A percentile compares a stretch with the other conserved stretches of the same genome.
phyloP scores from a whole-genome alignment of 2,113 vertebrate genomes.

The Centropus unirufus region DNA sequence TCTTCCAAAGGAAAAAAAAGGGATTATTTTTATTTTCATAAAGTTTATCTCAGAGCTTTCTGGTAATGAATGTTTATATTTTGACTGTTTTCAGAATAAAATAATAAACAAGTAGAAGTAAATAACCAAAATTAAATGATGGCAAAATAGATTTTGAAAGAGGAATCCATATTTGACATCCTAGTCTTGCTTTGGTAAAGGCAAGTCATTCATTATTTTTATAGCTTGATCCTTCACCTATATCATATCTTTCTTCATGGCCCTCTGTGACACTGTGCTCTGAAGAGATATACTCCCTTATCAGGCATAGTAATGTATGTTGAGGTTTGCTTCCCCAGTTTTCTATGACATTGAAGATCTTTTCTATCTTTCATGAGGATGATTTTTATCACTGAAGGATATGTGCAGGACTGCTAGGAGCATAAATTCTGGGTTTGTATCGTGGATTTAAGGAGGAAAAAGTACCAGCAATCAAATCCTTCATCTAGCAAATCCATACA shows the following conservation, averaged over 20 bases:
- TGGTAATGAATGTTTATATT: background rate
- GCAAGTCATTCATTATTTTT: background rate
- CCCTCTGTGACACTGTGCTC: background rate
- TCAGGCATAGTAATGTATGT: background rate
- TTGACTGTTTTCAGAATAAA: background rate
- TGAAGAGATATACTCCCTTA: background rate
- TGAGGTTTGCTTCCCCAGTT: background rate
- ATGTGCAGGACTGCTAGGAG: background rate
- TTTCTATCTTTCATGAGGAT: background rate
- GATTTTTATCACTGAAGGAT: background rate
- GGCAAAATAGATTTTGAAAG: background rate
- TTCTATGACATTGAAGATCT: background rate
- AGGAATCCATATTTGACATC: background rate
- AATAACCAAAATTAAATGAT: background rate
- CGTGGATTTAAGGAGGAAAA: background rate
- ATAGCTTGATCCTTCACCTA: background rate
- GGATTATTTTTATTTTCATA: background rate
- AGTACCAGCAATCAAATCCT: background rate
- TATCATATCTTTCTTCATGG: background rate
- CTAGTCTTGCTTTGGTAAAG: background rate
- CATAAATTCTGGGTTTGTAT: background rate
- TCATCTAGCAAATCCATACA: background rate
- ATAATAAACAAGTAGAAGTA: background rate
- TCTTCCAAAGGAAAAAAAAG: background rate
- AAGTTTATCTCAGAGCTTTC: background rate